Base-by-base conservation (phyloP, 2,888 invertebrate species). In the Sipunculus nudus region DNA sequence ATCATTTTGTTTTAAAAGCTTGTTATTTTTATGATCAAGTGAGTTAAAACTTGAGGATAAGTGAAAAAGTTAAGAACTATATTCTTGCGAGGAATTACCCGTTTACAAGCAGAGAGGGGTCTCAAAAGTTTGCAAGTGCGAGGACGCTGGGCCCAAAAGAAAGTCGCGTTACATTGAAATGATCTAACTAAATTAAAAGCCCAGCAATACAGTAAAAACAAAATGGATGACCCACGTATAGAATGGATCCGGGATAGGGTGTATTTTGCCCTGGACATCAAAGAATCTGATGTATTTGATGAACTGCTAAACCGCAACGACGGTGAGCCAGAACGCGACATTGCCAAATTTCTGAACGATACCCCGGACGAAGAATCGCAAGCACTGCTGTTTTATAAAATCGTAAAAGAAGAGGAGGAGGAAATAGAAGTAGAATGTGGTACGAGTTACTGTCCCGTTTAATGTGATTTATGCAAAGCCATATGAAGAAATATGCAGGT, bases 351-450 rank as follows among this genome's bases (percentile, higher is more conserved):
- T 70, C 68, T 84, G 39, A 84, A 83, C 64, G 82, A 83, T 68
- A 81, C 80, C 16, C 78, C 81, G 40, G 76, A 78, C 3, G 83
- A 83, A 47, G 71, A 73, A 25, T 75, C 78, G 58, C 71, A 77
- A n/a, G 77, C 82, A 10, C 59, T 83, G 40, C 62, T 82, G 19
- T 84, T 84, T 67, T 81, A 81, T 61, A 84, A 83, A 70, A 73
- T 74, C 31, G 67, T 79, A 16, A 67, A 67, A 47, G 83, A 84
- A 67, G 83, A 82, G 64, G 79, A 82, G 59, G 78, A 79, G 57
- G 83, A 83, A 68, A 75, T 82, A 41, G 80, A 82, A 77, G 78
- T 84, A 43, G 83, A 82, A 78, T 79, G 79, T 71, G 81, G 83
- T 83, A 75, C 54, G 63, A 2, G n/a, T n/a, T n/a, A n/a, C n/a